A percentile compares a stretch with the other conserved stretches of the same genome.
phyloP scores from a whole-genome alignment of 2,113 vertebrate genomes.

The Monopterus albus region DNA sequence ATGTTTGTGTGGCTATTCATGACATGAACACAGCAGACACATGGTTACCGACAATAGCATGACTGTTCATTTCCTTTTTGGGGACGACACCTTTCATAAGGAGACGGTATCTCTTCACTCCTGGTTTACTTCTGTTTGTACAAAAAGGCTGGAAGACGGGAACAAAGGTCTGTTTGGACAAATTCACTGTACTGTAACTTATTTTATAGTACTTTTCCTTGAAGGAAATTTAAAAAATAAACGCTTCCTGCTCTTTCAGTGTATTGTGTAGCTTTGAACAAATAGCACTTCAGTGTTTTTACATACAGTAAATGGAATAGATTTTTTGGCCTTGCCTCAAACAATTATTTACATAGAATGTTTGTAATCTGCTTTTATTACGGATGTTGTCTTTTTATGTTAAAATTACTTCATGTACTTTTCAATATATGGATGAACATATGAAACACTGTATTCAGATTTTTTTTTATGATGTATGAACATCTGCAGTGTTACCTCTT shows the following conservation, averaged over 20 bases:
- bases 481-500: conserved; percentile 84
- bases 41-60: conserved; percentile 85
- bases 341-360: conserved; percentile 83
- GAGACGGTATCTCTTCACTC: conserved; percentile 84
- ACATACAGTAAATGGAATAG: conserved; percentile 93
- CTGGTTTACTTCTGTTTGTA: conserved; percentile 89
- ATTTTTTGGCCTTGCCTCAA: conserved; percentile 92
- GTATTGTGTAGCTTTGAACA: conserved; percentile 95
- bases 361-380: conserved; percentile 87
- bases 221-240: conserved; percentile 89
- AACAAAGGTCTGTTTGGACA: conserved; percentile 97
- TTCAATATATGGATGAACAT: conserved; percentile 84
- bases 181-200: conserved; percentile 99
- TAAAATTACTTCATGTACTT: conserved; percentile 87
- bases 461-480: conserved; percentile 85
- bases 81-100: conserved; percentile 87
- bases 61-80: conserved; percentile 88
- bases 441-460: conserved; percentile 85
- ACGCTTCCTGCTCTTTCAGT: conserved; percentile 89
- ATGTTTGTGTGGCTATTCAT: conserved; percentile 66
- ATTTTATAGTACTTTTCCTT: conserved; percentile 99
- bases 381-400: conserved; percentile 83
- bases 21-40: conserved; percentile 80
- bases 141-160: conserved; percentile 94
- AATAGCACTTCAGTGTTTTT: conserved; percentile 95